Conservation (phyloP, 2,888 invertebrate species). For the Ormia ochracea region DNA sequence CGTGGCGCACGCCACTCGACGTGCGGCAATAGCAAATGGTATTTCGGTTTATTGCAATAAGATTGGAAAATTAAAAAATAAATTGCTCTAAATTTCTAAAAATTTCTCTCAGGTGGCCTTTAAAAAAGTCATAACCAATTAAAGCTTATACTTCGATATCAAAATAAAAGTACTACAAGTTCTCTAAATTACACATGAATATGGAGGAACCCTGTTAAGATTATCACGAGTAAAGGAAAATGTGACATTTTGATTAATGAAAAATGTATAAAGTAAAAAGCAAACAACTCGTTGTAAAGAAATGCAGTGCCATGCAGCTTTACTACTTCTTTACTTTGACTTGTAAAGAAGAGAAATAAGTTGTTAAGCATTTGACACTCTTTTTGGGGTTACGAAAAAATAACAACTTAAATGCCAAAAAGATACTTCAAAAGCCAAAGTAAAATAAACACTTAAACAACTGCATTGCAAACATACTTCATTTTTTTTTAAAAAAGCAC, state of each 20-base stretch:
- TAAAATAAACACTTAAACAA: neutral
- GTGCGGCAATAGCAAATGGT: too few relatives aligned
- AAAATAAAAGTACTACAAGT: too few relatives aligned
- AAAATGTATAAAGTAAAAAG: slow-evolving; percentile 10
- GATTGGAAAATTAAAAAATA: too few relatives aligned
- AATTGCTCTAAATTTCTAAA: too few relatives aligned
- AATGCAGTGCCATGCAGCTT: neutral
- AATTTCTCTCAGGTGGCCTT: too few relatives aligned
- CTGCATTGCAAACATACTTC: neutral
- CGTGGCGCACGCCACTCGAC: too few relatives aligned
- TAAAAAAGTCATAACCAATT: too few relatives aligned
- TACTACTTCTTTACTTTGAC: slow-evolving; percentile 1
- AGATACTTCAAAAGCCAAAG: slow-evolving; percentile 5
- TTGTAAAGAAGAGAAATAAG: neutral
- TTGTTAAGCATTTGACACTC: slow-evolving; percentile 46
- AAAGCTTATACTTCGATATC: too few relatives aligned
- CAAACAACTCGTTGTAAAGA: slow-evolving; percentile 33
- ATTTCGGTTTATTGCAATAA: too few relatives aligned
- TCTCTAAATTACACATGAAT: neutral
- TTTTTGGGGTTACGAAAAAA: slow-evolving; percentile 22
- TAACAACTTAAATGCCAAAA: neutral
- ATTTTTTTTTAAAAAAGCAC: neutral
- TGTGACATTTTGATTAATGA: slow-evolving; percentile 38
- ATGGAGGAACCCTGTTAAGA: neutral
- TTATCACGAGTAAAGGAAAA: neutral